Evolutionary conservation across 2,888 invertebrate species (phyloP).

Genomic region (Lasioglossum leucozonium): DNA sequence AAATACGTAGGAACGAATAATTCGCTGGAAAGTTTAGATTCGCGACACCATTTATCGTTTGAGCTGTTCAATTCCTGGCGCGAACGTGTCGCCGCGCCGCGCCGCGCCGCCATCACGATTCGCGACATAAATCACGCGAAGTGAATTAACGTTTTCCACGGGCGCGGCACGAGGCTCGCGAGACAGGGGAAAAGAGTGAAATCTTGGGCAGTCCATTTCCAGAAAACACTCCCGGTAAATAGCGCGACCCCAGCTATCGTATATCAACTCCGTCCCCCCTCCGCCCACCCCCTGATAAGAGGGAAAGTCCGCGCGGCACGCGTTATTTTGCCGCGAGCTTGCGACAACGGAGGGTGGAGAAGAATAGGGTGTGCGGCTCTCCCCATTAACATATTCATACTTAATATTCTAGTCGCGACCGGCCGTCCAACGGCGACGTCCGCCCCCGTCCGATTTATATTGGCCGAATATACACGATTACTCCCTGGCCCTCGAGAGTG

Average conservation of each 20-base stretch:
- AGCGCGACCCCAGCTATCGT: slow-evolving; percentile 51
- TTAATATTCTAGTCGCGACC: slow-evolving; percentile 57
- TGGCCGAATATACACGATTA: slow-evolving; percentile 58
- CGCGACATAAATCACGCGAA: slow-evolving; percentile 22
- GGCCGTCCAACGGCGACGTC: slow-evolving; percentile 41
- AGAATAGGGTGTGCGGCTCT: slow-evolving; percentile 53
- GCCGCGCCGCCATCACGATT: background rate
- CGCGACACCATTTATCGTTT: background rate
- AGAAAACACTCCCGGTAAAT: slow-evolving; percentile 63
- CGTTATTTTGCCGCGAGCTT: slow-evolving; percentile 50
- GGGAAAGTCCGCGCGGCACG: slow-evolving; percentile 52
- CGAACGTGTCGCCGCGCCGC: background rate
- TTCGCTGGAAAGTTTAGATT: background rate
- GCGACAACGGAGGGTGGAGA: slow-evolving; percentile 35
- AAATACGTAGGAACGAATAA: background rate
- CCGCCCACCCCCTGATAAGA: slow-evolving; percentile 60
- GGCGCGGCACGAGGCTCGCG: background rate
- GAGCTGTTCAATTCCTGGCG: background rate
- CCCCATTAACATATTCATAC: slow-evolving; percentile 62
- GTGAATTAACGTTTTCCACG: slow-evolving; percentile 23
- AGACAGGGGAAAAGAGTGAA: background rate
- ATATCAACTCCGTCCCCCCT: too few species aligned
- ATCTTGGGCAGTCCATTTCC: slow-evolving; percentile 52
- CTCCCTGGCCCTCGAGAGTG: background rate
- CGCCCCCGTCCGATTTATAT: slow-evolving; percentile 59